A percentile compares a stretch with the other conserved stretches of the same genome.
Evolutionary conservation across 2,797 vertebrate species (phyloP).

Genomic region (Prionace glauca): DNA sequence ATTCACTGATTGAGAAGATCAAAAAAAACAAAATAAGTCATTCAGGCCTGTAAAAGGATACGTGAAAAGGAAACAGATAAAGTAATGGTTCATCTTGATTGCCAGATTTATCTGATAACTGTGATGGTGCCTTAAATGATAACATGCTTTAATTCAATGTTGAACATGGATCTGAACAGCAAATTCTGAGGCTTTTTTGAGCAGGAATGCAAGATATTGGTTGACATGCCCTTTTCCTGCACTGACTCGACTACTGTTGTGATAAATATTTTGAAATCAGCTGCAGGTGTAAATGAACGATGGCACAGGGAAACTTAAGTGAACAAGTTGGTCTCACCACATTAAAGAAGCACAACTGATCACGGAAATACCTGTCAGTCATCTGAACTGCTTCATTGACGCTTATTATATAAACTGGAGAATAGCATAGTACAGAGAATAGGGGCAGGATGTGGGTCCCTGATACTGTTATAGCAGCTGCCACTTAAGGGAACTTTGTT

Average conservation of each 20-base stretch:
- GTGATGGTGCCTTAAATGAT: background rate
- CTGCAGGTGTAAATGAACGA: conserved; percentile 39
- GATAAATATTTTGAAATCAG: conserved; percentile 35
- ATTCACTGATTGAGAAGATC: conserved; percentile 34
- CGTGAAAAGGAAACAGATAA: conserved; percentile 31
- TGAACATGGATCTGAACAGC: background rate
- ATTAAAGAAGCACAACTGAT: conserved; percentile 46
- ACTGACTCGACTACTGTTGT: conserved; percentile 2
- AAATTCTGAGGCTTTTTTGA: background rate
- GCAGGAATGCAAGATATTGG: background rate
- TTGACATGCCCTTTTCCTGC: conserved; percentile 27
- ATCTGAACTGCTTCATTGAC: conserved; percentile 38
- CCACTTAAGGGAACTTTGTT: conserved; percentile 38
- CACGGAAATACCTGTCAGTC: conserved; percentile 42
- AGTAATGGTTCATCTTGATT: conserved; percentile 22
- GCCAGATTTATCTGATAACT: conserved; percentile 4
- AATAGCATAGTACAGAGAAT: conserved; percentile 36
- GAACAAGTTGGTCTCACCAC: conserved; percentile 45
- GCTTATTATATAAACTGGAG: conserved; percentile 40
- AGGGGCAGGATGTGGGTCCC: conserved; percentile 32
- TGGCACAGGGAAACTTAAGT: conserved; percentile 36
- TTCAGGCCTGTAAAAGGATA: conserved; percentile 33
- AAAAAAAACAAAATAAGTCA: conserved; percentile 3
- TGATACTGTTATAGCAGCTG: conserved; percentile 40
- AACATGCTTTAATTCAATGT: conserved; percentile 7